Base-by-base conservation (phyloP, 1,140 invertebrate species). In the Dryas iulia region DNA sequence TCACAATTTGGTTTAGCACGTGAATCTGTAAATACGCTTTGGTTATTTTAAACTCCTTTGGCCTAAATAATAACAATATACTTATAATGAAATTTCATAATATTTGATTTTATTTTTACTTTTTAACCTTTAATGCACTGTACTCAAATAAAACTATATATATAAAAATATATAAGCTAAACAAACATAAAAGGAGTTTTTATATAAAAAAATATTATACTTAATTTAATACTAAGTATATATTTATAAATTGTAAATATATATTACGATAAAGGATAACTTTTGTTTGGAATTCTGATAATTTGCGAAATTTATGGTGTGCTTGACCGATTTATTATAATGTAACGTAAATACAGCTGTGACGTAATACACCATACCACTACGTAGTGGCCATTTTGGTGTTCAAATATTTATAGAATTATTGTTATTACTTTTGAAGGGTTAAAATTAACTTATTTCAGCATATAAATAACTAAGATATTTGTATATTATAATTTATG, bases 311-410 rank as follows among this genome's bases (percentile, higher is more conserved):
- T 2, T 47, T 47, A 47, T 47, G 8, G 2, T 62, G 59, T 62
- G 39, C 59, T 62, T 52, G 39, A 53, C 59, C 59, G 39, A 62
- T 62, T 62, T 62, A 62, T 12, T 52, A 28, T 61, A n/a, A 11
- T 39, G 54, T 65, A 65, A 58, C 54, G 25, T 39, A 33, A 58
- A 65, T 53, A 57, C 52, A 21, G 39, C 30, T 56, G 30, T 65
- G 53, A 57, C 23, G 54, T 39, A 64, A 56, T 7, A 57, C n/a
- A 57, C 31, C 12, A 14, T 18, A 24, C 18, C 24, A 2, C 59
- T 52, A 58, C 66, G 31, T 47, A 57, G 23, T 26, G 18, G n/a
- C 23, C 39, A 47, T 47, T 47, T 47, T 18, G 3, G 39, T 18
- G 4, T 47, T 47, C 6, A 47, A 18, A 47, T 47, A 47, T 47